Conservation (phyloP, 1,140 invertebrate species). For the Uloborus diversus region DNA sequence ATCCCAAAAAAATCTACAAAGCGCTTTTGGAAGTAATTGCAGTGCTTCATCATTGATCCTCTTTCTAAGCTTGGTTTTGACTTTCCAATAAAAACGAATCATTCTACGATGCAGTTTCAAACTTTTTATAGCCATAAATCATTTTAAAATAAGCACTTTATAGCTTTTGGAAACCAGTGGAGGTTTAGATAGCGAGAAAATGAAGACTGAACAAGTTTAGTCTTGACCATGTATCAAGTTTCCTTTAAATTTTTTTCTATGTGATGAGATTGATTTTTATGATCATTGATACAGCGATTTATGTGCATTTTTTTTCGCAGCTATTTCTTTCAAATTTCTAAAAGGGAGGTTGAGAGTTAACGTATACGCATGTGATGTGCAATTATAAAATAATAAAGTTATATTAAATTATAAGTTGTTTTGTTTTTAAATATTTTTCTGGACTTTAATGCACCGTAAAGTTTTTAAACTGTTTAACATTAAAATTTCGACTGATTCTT, state of each 20-base stretch:
- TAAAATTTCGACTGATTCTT: too few relatives aligned
- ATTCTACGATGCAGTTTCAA: not conserved
- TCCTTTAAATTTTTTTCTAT: slow-evolving; percentile 10
- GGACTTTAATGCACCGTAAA: too few relatives aligned
- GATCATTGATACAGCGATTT: slow-evolving; percentile 37
- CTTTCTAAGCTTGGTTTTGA: slow-evolving; percentile 5
- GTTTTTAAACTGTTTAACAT: too few relatives aligned
- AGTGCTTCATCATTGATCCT: slow-evolving; percentile 29
- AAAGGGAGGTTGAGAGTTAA: too few relatives aligned
- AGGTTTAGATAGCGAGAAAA: not conserved
- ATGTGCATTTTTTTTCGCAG: slow-evolving; percentile 22
- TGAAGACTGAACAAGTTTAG: too few relatives aligned
- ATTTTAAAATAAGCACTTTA: slow-evolving; percentile 25
- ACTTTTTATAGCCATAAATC: slow-evolving; percentile 24
- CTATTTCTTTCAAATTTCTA: not conserved
- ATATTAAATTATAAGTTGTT: too few relatives aligned
- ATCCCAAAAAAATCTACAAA: not conserved
- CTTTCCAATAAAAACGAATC: slow-evolving; percentile 26
- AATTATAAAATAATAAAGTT: too few relatives aligned
- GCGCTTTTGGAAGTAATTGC: slow-evolving; percentile 33
- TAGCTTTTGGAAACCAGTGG: slow-evolving; percentile 1
- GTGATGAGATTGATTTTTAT: slow-evolving; percentile 27
- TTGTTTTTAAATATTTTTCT: too few relatives aligned
- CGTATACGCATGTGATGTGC: too few relatives aligned
- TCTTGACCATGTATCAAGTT: too few relatives aligned